Percentiles rank a stretch among this genome's conserved stretches.
These are phyloP conservation scores for Philaenus spumarius DNA, from an alignment of 1,140 invertebrate species.

Conservation along the genomic window DNA sequence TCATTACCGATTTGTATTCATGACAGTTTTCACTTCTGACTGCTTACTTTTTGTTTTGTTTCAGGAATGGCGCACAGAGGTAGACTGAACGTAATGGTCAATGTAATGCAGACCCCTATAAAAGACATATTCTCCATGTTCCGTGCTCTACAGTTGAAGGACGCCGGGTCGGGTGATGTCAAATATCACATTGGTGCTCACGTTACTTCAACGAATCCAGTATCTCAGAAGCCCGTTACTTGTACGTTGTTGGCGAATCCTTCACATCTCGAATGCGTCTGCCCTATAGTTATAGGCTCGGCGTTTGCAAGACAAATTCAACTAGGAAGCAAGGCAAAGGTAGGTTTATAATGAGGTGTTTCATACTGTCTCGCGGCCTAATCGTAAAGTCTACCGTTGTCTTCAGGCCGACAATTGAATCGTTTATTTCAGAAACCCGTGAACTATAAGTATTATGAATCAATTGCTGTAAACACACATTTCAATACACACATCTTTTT, in stretches of 20 bases:
- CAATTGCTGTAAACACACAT: too few species aligned
- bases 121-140: constrained; percentile 6
- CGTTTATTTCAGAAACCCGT: too few species aligned
- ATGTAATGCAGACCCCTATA: constrained; percentile 1
- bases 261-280: constrained; percentile 11
- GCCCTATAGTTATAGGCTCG: background rate
- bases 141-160: background rate
- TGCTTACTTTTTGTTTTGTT: constrained; percentile 75
- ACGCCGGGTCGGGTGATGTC: constrained; percentile 10
- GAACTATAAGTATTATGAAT: too few species aligned
- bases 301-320: background rate
- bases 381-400: too few species aligned
- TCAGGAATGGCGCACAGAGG: constrained; percentile 41
- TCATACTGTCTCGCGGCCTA: too few species aligned
- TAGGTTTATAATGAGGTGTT: too few species aligned
- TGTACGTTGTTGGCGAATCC: background rate
- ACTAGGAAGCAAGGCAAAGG: too few species aligned
- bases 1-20: constrained; percentile 50
- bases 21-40: too few species aligned
- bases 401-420: too few species aligned
- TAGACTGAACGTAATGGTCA: constrained; percentile 9
- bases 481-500: too few species aligned
- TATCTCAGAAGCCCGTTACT: background rate
- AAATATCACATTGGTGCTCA: constrained; percentile 45
- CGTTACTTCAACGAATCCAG: constrained; percentile 46